phyloP scores from a whole-genome alignment of 2,797 vertebrate genomes.

The Corythornis leucogaster region DNA sequence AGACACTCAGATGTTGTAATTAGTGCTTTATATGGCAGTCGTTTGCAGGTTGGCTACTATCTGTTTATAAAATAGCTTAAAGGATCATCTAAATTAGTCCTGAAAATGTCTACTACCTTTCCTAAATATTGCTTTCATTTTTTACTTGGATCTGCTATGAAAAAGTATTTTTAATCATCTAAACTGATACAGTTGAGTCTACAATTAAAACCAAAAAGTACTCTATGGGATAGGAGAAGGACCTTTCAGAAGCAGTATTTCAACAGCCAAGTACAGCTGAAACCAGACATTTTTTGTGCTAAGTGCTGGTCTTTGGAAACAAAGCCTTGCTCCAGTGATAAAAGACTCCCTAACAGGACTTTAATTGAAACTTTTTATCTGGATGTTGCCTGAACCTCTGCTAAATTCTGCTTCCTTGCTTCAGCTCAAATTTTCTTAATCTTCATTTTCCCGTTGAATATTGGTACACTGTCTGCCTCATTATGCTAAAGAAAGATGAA shows the following conservation, averaged over 20 bases:
- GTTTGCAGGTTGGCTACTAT: neutral
- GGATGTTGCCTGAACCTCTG: slow-evolving; percentile 73
- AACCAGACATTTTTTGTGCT: slow-evolving; percentile 46
- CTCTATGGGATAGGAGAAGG: neutral
- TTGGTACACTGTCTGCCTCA: slow-evolving; percentile 79
- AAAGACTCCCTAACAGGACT: slow-evolving; percentile 69
- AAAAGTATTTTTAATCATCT: slow-evolving; percentile 20
- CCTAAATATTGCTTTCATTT: neutral
- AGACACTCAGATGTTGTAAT: neutral
- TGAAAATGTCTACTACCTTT: neutral
- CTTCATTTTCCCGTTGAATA: slow-evolving; percentile 79
- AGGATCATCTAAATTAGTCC: neutral
- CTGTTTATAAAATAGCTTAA: neutral
- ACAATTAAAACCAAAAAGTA: neutral
- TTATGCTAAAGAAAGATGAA: slow-evolving; percentile 84
- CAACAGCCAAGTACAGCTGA: slow-evolving; percentile 32
- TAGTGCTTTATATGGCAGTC: neutral
- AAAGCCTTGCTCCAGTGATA: slow-evolving; percentile 62
- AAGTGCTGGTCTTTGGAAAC: slow-evolving; percentile 59
- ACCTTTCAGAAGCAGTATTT: slow-evolving; percentile 38
- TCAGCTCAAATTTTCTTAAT: slow-evolving; percentile 80
- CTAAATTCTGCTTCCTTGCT: slow-evolving; percentile 75
- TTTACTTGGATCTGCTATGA: neutral
- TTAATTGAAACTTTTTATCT: slow-evolving; percentile 84
- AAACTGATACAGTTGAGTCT: slow-evolving; percentile 7